Percentiles rank a stretch among this genome's conserved stretches.
phyloP scores from a whole-genome alignment of 2,113 vertebrate genomes.

The Chloebia gouldiae region DNA sequence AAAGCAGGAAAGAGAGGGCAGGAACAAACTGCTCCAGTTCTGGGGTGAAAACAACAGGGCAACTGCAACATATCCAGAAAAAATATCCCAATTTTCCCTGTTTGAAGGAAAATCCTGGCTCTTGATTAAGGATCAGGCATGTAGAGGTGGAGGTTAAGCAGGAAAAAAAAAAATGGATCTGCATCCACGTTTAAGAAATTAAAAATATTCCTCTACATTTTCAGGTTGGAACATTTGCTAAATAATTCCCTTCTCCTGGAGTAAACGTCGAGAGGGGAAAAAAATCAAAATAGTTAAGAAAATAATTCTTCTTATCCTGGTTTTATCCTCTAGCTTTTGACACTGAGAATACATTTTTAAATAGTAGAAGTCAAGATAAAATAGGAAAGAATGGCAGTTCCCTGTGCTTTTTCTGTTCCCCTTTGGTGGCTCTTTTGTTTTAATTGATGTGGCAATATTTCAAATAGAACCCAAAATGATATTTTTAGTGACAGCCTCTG shows the following conservation, averaged over 20 bases:
- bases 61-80: not conserved
- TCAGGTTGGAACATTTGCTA: not conserved
- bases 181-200: not conserved
- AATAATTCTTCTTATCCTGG: not conserved
- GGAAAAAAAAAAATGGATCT: not conserved
- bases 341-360: not conserved
- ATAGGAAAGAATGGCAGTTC: not conserved
- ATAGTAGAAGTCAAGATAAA: not conserved
- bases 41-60: not conserved
- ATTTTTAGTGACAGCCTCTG: not conserved
- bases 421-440: not conserved
- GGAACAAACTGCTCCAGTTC: not conserved
- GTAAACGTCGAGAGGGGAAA: not conserved
- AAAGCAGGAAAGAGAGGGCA: not conserved
- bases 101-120: not conserved
- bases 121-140: not conserved
- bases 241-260: not conserved
- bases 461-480: not conserved
- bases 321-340: not conserved
- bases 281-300: not conserved
- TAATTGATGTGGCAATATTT: not conserved
- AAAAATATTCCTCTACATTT: not conserved
- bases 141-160: not conserved
- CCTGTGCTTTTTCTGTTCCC: not conserved
- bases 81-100: not conserved